Conservation (phyloP, 2,797 vertebrate species). For the Sorex maritimensis region DNA sequence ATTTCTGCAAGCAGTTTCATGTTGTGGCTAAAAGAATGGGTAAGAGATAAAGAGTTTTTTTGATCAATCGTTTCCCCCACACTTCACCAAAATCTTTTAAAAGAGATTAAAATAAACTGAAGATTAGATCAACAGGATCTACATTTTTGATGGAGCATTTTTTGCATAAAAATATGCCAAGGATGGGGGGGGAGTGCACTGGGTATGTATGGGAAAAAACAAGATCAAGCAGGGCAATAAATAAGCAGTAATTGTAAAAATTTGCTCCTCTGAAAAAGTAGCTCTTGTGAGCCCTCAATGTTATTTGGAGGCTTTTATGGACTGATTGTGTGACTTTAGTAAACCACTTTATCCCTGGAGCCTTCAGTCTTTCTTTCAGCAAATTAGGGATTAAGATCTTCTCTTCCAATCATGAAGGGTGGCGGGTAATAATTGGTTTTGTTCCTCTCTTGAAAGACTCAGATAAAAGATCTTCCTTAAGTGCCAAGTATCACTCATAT, state of each 20-base stretch:
- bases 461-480: slow-evolving; percentile 66
- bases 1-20: background rate
- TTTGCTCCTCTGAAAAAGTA: background rate
- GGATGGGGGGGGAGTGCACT: background rate
- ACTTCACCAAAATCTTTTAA: slow-evolving; percentile 49
- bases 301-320: slow-evolving; percentile 31
- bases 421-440: slow-evolving; percentile 69
- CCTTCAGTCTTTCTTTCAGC: slow-evolving; percentile 60
- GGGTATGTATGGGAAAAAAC: background rate
- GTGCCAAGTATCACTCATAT: slow-evolving; percentile 57
- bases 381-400: slow-evolving; percentile 77
- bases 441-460: slow-evolving; percentile 71
- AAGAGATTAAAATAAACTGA: slow-evolving; percentile 20
- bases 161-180: background rate
- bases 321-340: slow-evolving; percentile 55
- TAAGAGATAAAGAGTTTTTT: background rate
- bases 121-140: slow-evolving; percentile 61
- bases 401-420: slow-evolving; percentile 40
- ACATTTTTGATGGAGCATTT: slow-evolving; percentile 45
- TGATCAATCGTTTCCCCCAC: background rate
- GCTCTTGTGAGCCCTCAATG: background rate
- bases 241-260: slow-evolving; percentile 12
- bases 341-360: slow-evolving; percentile 53
- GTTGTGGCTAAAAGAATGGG: background rate
- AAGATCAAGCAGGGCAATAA: background rate